phyloP scores from a whole-genome alignment of 2,888 invertebrate genomes.

The Chaetogeoica ovagalla region DNA sequence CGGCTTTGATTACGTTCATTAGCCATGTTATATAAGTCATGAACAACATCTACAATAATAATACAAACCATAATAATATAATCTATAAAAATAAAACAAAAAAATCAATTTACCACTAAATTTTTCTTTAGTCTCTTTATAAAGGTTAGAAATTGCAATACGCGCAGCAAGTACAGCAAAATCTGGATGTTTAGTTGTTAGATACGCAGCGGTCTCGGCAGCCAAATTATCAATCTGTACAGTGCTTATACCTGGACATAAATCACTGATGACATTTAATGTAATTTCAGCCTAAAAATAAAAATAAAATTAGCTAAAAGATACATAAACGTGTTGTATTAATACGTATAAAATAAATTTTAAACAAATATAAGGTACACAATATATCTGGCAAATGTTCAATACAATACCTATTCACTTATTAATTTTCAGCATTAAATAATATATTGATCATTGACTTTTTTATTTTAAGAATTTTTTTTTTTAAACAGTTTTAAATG shows the following conservation, averaged over 20 bases:
- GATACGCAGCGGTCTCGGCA: conserved; percentile 97
- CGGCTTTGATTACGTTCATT: conserved; percentile 73
- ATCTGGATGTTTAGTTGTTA: conserved; percentile 97
- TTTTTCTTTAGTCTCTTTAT: conserved; percentile 95
- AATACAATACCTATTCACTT: too few relatives aligned
- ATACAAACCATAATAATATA: background rate
- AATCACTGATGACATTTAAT: conserved; percentile 88
- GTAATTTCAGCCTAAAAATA: conserved; percentile 74
- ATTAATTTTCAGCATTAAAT: background rate
- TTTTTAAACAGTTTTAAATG: too few relatives aligned
- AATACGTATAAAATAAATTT: too few relatives aligned
- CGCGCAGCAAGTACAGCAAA: conserved; percentile 88
- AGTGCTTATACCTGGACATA: conserved; percentile 95
- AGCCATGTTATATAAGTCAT: conserved; percentile 77
- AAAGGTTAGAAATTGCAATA: conserved; percentile 94
- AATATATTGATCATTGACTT: too few relatives aligned
- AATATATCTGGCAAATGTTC: background rate
- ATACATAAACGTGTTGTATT: background rate
- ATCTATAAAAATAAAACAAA: background rate
- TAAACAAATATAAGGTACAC: background rate
- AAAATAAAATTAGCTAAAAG: conserved; percentile 3
- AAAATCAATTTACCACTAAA: conserved; percentile 72
- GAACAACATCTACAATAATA: conserved; percentile 79
- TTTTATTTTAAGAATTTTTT: too few relatives aligned
- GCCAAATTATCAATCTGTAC: conserved; percentile 96